A percentile compares a stretch with the other conserved stretches of the same genome.
Conservation (phyloP, 1,140 invertebrate species). For the Babylonia areolata region DNA sequence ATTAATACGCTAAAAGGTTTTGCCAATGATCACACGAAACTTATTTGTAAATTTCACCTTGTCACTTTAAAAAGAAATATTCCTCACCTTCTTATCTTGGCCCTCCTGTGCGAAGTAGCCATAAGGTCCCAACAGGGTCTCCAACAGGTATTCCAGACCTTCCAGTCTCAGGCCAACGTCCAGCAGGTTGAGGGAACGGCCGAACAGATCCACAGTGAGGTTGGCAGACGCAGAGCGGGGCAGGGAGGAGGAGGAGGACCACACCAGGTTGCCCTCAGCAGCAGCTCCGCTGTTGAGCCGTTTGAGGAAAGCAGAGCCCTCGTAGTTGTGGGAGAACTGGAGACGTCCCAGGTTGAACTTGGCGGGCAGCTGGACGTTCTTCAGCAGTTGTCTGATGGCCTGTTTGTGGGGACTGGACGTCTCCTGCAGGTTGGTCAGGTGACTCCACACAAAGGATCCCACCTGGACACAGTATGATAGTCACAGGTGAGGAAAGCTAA, state of each 20-base stretch:
- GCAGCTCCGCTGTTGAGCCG: constrained; percentile 59
- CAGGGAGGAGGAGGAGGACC: constrained; percentile 90
- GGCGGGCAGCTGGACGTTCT: constrained; percentile 81
- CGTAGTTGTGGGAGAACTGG: constrained; percentile 91
- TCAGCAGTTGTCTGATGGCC: constrained; percentile 87
- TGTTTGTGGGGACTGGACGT: constrained; percentile 88
- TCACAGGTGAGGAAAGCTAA: too few species aligned
- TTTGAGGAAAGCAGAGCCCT: constrained; percentile 76
- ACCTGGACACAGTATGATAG: constrained; percentile 77
- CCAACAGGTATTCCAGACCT: constrained; percentile 89
- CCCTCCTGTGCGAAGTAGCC: constrained; percentile 50
- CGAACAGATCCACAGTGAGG: constrained; percentile 90
- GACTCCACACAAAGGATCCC: constrained; percentile 95
- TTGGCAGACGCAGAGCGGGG: constrained; percentile 89
- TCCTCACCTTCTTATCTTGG: background rate
- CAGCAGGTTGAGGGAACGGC: constrained; percentile 88
- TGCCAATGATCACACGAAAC: too few species aligned
- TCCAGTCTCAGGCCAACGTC: constrained; percentile 90
- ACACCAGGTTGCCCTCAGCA: constrained; percentile 82
- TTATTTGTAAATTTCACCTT: too few species aligned
- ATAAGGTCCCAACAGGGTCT: constrained; percentile 84
- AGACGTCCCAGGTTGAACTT: constrained; percentile 87
- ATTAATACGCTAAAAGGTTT: too few species aligned
- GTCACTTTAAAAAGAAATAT: background rate
- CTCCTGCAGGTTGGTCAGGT: constrained; percentile 89